Evolutionary conservation across 2,888 invertebrate genomes (phyloP).

Genomic region (Aproaerema taeniolella): DNA sequence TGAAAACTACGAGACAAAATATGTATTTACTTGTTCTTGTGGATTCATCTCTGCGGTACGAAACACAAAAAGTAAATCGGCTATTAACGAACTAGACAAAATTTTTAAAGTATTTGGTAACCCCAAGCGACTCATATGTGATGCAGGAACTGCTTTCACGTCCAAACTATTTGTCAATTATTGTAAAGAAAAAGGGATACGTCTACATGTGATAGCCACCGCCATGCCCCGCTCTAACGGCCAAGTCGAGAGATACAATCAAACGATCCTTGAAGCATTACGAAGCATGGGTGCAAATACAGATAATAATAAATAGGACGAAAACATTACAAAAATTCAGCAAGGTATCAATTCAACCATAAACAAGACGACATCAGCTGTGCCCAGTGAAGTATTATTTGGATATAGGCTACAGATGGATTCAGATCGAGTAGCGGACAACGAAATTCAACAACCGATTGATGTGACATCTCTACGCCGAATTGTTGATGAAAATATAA

Average conservation of each 20-base stretch:
- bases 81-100: conserved; percentile 6
- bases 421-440: not conserved
- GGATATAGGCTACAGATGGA: too few species aligned
- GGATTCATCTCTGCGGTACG: too few species aligned
- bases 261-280: conserved; percentile 19
- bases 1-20: conserved; percentile 21
- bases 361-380: conserved; percentile 2
- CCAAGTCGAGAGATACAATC: conserved; percentile 2
- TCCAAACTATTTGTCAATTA: conserved; percentile 1
- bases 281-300: conserved; percentile 16
- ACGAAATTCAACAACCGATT: not conserved
- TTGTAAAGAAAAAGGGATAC: conserved; percentile 2
- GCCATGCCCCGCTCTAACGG: conserved; percentile 2
- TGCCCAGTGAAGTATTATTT: too few species aligned
- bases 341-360: conserved; percentile 2
- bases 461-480: not conserved
- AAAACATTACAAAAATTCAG: not conserved
- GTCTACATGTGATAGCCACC: conserved; percentile 14
- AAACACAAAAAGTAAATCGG: conserved; percentile 6
- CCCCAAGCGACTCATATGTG: conserved; percentile 3
- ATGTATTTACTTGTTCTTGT: conserved; percentile 22
- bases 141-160: conserved; percentile 16
- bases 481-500: not conserved
- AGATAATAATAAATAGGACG: conserved; percentile 13
- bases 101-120: conserved; percentile 9